Base-by-base conservation (phyloP, 2,888 invertebrate species). In the Drosophila leonis region DNA sequence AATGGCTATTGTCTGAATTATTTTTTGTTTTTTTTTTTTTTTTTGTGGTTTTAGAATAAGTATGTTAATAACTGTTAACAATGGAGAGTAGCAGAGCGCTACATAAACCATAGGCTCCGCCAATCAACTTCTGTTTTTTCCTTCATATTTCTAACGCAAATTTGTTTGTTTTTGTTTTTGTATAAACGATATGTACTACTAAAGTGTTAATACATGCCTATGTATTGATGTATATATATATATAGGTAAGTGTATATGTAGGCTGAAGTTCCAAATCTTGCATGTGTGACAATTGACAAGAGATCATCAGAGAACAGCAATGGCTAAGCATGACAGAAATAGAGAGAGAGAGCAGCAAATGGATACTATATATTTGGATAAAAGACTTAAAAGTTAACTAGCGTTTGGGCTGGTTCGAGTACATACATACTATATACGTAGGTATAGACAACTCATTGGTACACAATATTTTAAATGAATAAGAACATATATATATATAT, bases 171-270 rank as follows among this genome's bases (percentile, higher is more conserved):
- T 24, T 4, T 24, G 18, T n/a, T n/a, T 49, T 12, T 49, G 71
- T 80, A 78, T 75, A 78, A 68, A 83, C 83, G 86, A 88, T 84
- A 86, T 84, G 89, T 88, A 69, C 80, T 52, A 64, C 76, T 80
- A 72, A 18, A 18, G 71, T 82, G 72, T 71, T 68, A 65, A 60
- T 66, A 74, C 29, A 52, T 68, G 35, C 31, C n/a, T 54, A 55
- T 65, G 35, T 60, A 49, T 37, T 33, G 42, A 51, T 63, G 37
- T 57, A 46, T 33, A 44, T 59, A 15, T 46, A 9, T 27, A 20
- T 65, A 48, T 62, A 46, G 13, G 24, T 48, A 24, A 37, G 33
- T 54, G 24, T 61, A 31, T 31, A 31, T 31, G n/a, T 39, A n/a
- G 8, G 8, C 8, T n/a, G 39, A n/a, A 39, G n/a, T 39, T 37